phyloP scores from a whole-genome alignment of 2,113 vertebrate genomes.

The Isichthys henryi region DNA sequence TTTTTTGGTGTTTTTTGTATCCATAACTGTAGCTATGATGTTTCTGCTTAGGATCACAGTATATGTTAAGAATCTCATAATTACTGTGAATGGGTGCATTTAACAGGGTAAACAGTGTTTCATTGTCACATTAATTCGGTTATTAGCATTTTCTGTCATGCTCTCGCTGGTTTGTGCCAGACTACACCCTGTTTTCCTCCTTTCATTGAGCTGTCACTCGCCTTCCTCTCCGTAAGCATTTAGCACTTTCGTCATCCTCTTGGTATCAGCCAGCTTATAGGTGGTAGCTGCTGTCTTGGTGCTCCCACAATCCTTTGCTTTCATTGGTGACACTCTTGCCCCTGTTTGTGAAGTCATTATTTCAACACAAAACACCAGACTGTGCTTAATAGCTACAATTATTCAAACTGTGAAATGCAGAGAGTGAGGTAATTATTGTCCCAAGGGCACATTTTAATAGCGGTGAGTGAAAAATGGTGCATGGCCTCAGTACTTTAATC shows the following conservation, averaged over 20 bases:
- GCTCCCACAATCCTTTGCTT: conserved; percentile 5
- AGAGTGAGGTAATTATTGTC: not conserved
- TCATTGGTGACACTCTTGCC: not conserved
- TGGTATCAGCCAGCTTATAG: not conserved
- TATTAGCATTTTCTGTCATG: not conserved
- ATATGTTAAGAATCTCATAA: not conserved
- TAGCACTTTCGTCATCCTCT: not conserved
- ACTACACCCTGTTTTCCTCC: not conserved
- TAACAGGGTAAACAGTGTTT: not conserved
- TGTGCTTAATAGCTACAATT: not conserved
- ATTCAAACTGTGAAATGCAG: not conserved
- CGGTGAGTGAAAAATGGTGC: not conserved
- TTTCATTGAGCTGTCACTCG: not conserved
- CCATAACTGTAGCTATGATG: not conserved
- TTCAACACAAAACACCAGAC: not conserved
- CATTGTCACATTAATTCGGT: not conserved
- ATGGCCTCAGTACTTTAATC: not conserved
- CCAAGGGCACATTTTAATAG: not conserved
- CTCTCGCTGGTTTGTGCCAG: not conserved
- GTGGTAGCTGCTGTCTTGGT: not conserved
- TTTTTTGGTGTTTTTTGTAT: not conserved
- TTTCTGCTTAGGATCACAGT: not conserved
- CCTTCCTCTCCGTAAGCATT: not conserved
- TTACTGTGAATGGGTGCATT: not conserved
- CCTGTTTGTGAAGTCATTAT: not conserved